These are phyloP conservation scores for Labeo calbasu DNA, from an alignment of 2,797 vertebrate genomes.

Conservation along the genomic window DNA sequence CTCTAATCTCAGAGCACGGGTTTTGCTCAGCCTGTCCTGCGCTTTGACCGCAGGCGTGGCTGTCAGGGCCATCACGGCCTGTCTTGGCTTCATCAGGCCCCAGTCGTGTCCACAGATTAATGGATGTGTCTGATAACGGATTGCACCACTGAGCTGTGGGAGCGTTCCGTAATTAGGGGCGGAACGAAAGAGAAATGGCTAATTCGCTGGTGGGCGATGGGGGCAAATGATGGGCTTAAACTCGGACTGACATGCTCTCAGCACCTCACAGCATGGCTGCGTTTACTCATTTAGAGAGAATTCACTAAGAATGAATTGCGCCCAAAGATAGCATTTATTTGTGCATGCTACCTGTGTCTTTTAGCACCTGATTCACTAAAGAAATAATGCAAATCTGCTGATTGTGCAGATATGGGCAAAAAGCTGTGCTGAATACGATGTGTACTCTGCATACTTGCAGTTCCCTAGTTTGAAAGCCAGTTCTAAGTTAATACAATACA, in stretches of 20 bases:
- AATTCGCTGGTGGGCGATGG: conserved; percentile 71
- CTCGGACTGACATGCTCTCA: conserved; percentile 56
- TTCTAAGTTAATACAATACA: background rate
- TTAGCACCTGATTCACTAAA: background rate
- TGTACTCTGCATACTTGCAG: background rate
- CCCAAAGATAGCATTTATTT: background rate
- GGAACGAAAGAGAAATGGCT: conserved; percentile 77
- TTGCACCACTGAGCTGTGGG: conserved; percentile 72
- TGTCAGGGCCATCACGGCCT: conserved; percentile 21
- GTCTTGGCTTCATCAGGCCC: conserved; percentile 61
- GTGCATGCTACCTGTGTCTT: background rate
- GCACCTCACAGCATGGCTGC: background rate
- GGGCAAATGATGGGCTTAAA: conserved; percentile 65
- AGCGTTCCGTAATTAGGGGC: conserved; percentile 70
- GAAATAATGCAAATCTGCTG: background rate
- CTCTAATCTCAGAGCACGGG: conserved; percentile 40
- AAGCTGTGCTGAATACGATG: background rate
- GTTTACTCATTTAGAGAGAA: conserved; percentile 43
- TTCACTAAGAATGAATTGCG: background rate
- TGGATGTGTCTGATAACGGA: conserved; percentile 76
- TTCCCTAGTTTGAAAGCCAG: background rate
- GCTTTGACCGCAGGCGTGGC: conserved; percentile 14
- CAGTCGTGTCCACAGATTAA: conserved; percentile 68
- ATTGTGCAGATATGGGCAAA: background rate
- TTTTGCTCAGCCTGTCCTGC: conserved; percentile 25